Evolutionary conservation across 2,113 vertebrate genomes (phyloP), one percentile per base, ranked within the genome.

Genomic region (Proterorhinus semilunaris): DNA sequence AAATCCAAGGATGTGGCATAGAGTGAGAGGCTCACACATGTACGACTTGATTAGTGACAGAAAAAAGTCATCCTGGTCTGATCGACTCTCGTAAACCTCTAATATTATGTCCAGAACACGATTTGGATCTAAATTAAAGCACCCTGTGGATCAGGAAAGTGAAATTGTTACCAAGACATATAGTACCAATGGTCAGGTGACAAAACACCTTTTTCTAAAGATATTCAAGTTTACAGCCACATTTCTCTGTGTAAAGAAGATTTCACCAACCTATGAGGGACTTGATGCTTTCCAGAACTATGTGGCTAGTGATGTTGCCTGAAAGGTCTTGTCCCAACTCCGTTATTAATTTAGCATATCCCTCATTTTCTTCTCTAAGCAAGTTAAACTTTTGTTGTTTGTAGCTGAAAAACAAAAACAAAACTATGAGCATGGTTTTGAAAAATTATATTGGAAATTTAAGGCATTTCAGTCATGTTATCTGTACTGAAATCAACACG

Each of bases 341-440:
- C 11, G 96, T 95, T 90, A 99, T 97, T 68, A 99, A 92, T 80
- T 99, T 99, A 78, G 94, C 98, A 77, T 99, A 99, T 77, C 98
- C 98, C 92, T 99, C 97, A 36, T 99, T 99, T 85, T 99, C 98
- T 84, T 99, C 98, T 88, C 97, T 90, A 84, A 99, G 91, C 85
- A 99, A 93, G 89, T 99, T 99, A 87, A 99, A 99, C 91, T 99
- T 99, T 91, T 99, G 98, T 76, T 99, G 98, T 74, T 99, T 99
- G 86, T 99, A 99, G 93, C 98, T 99, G 69, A 10, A 42, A 66
- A 27, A 58, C 62, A 6, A 48, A 1, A 70, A 11, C 63, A 53
- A 51, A 1, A 51, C 27, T 36, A 7, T 66, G 0, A 17, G 27
- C 17, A 68, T 1, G 0, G 1, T 54, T 21, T 36, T 64, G 16